Conservation (phyloP, 2,888 invertebrate genomes). For the Diachrysia chrysitis region DNA sequence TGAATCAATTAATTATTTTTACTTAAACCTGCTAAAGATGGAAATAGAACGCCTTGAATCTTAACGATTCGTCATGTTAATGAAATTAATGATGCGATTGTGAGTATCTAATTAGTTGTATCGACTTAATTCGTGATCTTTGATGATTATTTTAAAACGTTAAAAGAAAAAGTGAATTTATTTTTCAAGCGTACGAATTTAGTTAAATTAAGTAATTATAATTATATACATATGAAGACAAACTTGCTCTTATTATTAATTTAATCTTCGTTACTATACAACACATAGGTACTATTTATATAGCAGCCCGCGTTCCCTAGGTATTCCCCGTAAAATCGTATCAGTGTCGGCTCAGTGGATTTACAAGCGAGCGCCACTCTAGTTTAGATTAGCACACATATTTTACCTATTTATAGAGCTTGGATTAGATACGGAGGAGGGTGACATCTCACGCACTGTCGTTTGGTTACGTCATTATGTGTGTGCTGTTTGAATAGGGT, state of each 20-base stretch:
- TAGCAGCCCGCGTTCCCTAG: slow-evolving; percentile 21
- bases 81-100: slow-evolving; percentile 23
- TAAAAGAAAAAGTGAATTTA: too few species aligned
- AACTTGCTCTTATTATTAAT: background rate
- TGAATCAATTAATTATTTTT: slow-evolving; percentile 42
- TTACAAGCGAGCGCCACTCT: slow-evolving; percentile 39
- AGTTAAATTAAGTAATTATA: too few species aligned
- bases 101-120: background rate
- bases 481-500: background rate
- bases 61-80: slow-evolving; percentile 24
- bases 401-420: slow-evolving; percentile 47
- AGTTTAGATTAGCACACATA: slow-evolving; percentile 49
- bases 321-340: slow-evolving; percentile 46
- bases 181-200: too few species aligned
- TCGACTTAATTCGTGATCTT: background rate
- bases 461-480: slow-evolving; percentile 38
- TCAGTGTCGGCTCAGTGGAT: slow-evolving; percentile 42
- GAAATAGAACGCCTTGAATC: slow-evolving; percentile 33
- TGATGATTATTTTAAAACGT: background rate
- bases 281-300: slow-evolving; percentile 5
- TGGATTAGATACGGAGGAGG: slow-evolving; percentile 42
- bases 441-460: slow-evolving; percentile 40
- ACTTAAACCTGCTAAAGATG: slow-evolving; percentile 29
- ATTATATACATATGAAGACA: too few species aligned
- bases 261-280: slow-evolving; percentile 2